Percentiles rank a stretch among this genome's conserved stretches.
phyloP scores from a whole-genome alignment of 1,140 invertebrate genomes.

The Tigriopus japonicus region DNA sequence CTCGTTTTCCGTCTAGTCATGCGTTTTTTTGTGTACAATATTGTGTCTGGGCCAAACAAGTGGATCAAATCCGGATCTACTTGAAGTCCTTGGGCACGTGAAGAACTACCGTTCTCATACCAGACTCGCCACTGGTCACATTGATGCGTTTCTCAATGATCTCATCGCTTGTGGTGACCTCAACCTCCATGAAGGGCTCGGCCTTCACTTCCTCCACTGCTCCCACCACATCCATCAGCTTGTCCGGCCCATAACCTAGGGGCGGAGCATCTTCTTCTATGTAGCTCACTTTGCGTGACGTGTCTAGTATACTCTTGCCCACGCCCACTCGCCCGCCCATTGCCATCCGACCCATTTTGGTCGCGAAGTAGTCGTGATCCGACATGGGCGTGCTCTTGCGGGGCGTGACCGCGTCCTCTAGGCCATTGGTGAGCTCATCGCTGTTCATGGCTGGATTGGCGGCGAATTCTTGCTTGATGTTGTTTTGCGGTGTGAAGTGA shows the following conservation, averaged over 20 bases:
- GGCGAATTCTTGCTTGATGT: not conserved
- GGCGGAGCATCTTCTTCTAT: slow-evolving; percentile 9
- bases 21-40: too few relatives aligned
- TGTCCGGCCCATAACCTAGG: not conserved
- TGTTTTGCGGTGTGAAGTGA: not conserved
- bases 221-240: not conserved
- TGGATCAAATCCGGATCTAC: not conserved
- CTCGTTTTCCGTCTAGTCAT: too few relatives aligned
- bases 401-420: not conserved
- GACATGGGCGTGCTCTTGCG: not conserved
- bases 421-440: not conserved
- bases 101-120: slow-evolving; percentile 7
- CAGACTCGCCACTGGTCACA: not conserved
- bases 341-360: not conserved
- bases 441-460: not conserved
- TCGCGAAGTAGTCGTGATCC: slow-evolving; percentile 8
- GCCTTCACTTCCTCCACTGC: not conserved
- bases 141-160: not conserved
- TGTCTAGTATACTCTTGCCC: too few relatives aligned
- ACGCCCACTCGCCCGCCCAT: too few relatives aligned
- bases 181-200: not conserved
- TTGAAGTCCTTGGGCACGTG: slow-evolving; percentile 13
- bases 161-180: too few relatives aligned
- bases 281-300: not conserved
- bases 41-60: too few relatives aligned